Evolutionary conservation across 2,888 invertebrate genomes (phyloP).

Genomic region (Idaea straminata): DNA sequence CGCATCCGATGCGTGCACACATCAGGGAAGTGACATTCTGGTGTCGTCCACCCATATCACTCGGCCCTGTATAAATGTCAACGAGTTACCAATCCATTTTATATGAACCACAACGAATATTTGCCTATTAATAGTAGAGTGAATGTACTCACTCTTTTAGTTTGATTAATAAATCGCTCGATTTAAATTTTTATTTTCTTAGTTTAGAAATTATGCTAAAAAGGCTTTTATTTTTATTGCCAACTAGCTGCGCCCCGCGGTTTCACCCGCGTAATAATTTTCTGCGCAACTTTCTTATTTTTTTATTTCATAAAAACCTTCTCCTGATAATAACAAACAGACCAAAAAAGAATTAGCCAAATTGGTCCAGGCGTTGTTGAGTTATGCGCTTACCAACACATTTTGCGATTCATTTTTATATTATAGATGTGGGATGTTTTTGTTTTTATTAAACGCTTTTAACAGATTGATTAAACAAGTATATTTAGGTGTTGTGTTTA

Average conservation of each 20-base stretch:
- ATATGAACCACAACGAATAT: conserved; percentile 32
- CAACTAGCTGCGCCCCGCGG: no score
- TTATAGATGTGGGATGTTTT: background rate
- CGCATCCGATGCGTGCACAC: conserved; percentile 52
- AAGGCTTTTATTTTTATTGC: background rate
- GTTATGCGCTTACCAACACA: no score
- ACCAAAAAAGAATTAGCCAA: no score
- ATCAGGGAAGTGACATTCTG: conserved; percentile 67
- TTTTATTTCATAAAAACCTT: no score
- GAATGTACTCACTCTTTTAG: conserved; percentile 18
- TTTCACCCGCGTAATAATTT: no score
- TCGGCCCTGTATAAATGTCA: conserved; percentile 59
- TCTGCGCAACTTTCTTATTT: no score
- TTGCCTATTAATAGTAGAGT: conserved; percentile 20
- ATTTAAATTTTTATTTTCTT: background rate
- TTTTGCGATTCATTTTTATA: no score
- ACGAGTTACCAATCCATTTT: conserved; percentile 38
- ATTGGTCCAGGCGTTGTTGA: no score
- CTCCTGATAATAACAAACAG: no score
- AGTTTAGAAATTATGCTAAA: background rate
- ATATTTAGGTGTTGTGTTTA: background rate
- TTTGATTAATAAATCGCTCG: background rate
- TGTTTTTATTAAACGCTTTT: background rate
- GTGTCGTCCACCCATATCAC: conserved; percentile 45
- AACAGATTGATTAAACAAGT: background rate